Base-by-base conservation (phyloP, 2,113 vertebrate genomes). In the Zonotrichia leucophrys region DNA sequence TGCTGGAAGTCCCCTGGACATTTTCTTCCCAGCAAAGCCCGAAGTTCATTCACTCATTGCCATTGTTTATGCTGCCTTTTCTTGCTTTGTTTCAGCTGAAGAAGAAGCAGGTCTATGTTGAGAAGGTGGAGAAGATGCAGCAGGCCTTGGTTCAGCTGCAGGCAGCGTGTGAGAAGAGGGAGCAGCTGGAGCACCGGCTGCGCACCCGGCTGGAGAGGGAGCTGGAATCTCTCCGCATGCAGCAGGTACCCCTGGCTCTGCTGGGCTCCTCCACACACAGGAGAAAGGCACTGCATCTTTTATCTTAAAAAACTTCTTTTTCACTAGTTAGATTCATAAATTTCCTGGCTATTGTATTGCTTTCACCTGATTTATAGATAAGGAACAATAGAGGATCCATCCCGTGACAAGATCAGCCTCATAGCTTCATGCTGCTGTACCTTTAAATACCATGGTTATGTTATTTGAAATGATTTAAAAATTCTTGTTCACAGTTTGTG, bases 71-170 rank as follows among this genome's bases (percentile, higher is more conserved):
- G 44, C 83, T 87, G 87, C 21, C 17, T 70, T 89, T 83, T 30
- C 59, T 93, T 8, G 41, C 53, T 86, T 88, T 56, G n/a, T 94
- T 97, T 47, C 59, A 99, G 99, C 98, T 99, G 84, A 99, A 99
- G 89, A 99, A 99, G 97, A 99, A 99, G 97, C 99, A 99, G 96
- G 99, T 99, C n/a, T 99, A 99, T 1, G 99, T 99, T 5, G 99
- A 99, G 96, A 99, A 99, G 94, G 99, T 99, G 94, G 99, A 99
- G 96, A 98, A 99, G 93, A 99, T 99, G 99, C 99, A 99, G 94
- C 99, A 99, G 95, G 99, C 99, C 8, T 79, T 99, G 89, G 98
- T 98, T 12, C 99, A 99, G 97, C 98, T 99, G 14, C 99, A 99
- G 97, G 99, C 99, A 4, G 99, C 99, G 0, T 99, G 99, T 64